Conservation (phyloP, 1,140 invertebrate genomes). For the Thrips palmi region DNA sequence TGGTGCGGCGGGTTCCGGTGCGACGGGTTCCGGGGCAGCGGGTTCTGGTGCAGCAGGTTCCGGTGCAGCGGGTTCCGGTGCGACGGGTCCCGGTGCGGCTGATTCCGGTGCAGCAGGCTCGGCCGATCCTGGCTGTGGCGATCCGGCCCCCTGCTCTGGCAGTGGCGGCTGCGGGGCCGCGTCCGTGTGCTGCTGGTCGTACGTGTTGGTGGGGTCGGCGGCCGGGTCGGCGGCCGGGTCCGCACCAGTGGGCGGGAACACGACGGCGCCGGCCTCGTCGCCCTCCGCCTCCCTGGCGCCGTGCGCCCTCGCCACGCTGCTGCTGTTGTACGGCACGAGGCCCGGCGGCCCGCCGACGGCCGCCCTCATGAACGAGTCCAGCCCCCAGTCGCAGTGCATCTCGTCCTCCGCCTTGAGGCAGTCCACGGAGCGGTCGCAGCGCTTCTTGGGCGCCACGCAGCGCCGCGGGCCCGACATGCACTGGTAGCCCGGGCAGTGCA, state of each 20-base stretch:
- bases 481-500: constrained; percentile 45
- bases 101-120: too few relatives aligned
- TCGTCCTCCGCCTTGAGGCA: constrained; percentile 63
- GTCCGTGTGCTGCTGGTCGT: too few relatives aligned
- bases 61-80: too few relatives aligned
- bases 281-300: not conserved
- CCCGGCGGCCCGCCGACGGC: not conserved
- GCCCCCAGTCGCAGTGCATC: constrained; percentile 28
- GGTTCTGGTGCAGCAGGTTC: too few relatives aligned
- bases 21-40: too few relatives aligned
- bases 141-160: too few relatives aligned
- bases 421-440: constrained; percentile 51
- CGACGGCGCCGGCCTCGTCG: not conserved
- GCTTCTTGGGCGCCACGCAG: constrained; percentile 41
- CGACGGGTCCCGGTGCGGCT: too few relatives aligned
- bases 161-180: too few relatives aligned
- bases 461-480: constrained; percentile 34
- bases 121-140: too few relatives aligned
- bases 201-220: not conserved
- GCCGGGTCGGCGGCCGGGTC: not conserved
- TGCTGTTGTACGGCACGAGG: not conserved
- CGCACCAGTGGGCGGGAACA: not conserved
- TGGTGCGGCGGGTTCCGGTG: too few relatives aligned
- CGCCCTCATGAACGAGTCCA: not conserved
- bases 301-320: not conserved